phyloP scores from a whole-genome alignment of 2,888 invertebrate species.

The Agrypnus murinus region DNA sequence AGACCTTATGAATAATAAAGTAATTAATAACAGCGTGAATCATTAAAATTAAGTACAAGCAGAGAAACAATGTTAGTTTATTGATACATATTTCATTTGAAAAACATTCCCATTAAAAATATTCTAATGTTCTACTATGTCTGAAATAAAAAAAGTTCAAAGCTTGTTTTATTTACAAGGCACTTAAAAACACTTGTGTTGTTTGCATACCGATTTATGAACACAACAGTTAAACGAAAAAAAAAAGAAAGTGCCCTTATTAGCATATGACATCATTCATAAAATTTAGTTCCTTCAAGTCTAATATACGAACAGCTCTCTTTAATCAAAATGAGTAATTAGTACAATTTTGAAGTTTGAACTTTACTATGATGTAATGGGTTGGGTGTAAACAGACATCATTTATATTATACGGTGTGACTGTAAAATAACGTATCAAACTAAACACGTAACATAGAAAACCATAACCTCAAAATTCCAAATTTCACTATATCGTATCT shows the following conservation, averaged over 20 bases:
- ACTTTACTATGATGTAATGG: conserved; percentile 37
- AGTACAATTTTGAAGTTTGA: conserved; percentile 33
- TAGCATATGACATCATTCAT: conserved; percentile 44
- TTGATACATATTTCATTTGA: conserved; percentile 33
- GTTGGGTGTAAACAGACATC: conserved; percentile 32
- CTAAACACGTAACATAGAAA: too few relatives aligned
- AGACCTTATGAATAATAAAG: conserved; percentile 37
- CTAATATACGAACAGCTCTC: not conserved
- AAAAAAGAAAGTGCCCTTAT: conserved; percentile 26
- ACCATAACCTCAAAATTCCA: too few relatives aligned
- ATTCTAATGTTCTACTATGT: conserved; percentile 35
- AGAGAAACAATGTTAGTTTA: conserved; percentile 34
- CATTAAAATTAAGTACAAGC: conserved; percentile 38
- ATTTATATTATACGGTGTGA: too few relatives aligned
- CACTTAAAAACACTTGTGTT: conserved; percentile 30
- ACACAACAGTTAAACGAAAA: conserved; percentile 5
- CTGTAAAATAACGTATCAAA: too few relatives aligned
- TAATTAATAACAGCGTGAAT: conserved; percentile 46
- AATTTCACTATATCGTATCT: too few relatives aligned
- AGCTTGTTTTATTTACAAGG: conserved; percentile 34
- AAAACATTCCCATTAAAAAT: conserved; percentile 20
- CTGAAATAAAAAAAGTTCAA: conserved; percentile 12
- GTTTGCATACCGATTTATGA: conserved; percentile 25
- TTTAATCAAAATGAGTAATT: conserved; percentile 41
- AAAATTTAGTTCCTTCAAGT: conserved; percentile 30